Conservation (phyloP, 2,888 invertebrate species). For the Mylabris sibirica region DNA sequence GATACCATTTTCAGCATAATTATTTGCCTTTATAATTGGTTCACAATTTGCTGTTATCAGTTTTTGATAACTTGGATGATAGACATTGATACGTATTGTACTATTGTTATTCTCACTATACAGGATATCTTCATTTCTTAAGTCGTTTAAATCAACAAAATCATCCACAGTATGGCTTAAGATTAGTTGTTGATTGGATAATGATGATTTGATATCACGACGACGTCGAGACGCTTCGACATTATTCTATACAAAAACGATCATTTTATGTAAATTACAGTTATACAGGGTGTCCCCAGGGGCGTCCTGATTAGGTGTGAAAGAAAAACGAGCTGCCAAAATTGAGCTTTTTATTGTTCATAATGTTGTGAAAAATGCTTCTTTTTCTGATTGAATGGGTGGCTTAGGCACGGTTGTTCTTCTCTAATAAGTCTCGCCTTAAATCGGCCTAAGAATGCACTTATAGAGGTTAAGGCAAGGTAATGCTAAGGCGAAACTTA, state of each 20-base stretch:
- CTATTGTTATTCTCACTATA: slow-evolving; percentile 61
- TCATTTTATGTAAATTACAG: too few relatives aligned
- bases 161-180: slow-evolving; percentile 68
- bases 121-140: slow-evolving; percentile 67
- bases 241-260: slow-evolving; percentile 63
- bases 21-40: slow-evolving; percentile 67
- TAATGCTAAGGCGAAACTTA: too few relatives aligned
- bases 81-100: slow-evolving; percentile 67
- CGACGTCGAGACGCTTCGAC: slow-evolving; percentile 41
- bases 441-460: too few relatives aligned
- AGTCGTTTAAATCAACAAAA: slow-evolving; percentile 65
- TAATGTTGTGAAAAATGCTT: too few relatives aligned
- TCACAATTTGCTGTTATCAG: slow-evolving; percentile 74
- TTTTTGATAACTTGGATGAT: slow-evolving; percentile 61
- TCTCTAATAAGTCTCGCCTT: too few relatives aligned
- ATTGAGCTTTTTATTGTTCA: too few relatives aligned
- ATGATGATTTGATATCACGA: slow-evolving; percentile 50
- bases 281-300: too few relatives aligned
- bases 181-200: slow-evolving; percentile 63
- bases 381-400: too few relatives aligned
- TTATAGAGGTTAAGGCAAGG: too few relatives aligned
- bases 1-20: slow-evolving; percentile 71
- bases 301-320: too few relatives aligned
- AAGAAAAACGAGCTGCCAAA: too few relatives aligned
- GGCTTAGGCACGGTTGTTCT: too few relatives aligned